These are phyloP conservation scores for Listronotus oregonensis DNA, from an alignment of 1,140 invertebrate genomes.

Conservation along the genomic window DNA sequence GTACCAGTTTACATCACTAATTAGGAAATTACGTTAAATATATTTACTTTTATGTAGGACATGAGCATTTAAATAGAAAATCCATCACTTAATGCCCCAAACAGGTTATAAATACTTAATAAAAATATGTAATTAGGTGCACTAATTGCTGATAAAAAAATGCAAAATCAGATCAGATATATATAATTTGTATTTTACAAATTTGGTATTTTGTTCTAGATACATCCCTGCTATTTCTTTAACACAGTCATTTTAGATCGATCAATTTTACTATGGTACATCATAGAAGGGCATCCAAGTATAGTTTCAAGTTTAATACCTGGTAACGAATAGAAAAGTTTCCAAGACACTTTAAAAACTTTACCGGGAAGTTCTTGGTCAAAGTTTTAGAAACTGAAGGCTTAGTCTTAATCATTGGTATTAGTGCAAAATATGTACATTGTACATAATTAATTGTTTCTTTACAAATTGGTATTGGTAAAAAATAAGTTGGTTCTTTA, in stretches of 20 bases:
- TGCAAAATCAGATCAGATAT: too few relatives aligned
- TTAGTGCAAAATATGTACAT: slow-evolving; percentile 33
- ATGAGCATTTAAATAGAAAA: too few relatives aligned
- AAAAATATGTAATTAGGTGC: too few relatives aligned
- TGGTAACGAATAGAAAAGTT: slow-evolving; percentile 36
- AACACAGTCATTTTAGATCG: slow-evolving; percentile 35
- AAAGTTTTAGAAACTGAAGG: slow-evolving; percentile 22
- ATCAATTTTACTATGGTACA: slow-evolving; percentile 33
- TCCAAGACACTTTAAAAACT: slow-evolving; percentile 37
- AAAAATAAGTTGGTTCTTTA: background rate
- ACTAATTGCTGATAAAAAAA: too few relatives aligned
- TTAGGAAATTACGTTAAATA: too few relatives aligned
- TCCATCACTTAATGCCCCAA: too few relatives aligned
- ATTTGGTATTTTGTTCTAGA: background rate
- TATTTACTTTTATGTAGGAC: too few relatives aligned
- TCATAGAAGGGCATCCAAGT: slow-evolving; percentile 20
- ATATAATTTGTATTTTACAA: too few relatives aligned
- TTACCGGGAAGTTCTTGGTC: slow-evolving; percentile 18
- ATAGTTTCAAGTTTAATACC: slow-evolving; percentile 36
- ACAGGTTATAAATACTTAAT: too few relatives aligned
- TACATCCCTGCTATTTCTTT: slow-evolving; percentile 18
- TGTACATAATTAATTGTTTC: slow-evolving; percentile 32
- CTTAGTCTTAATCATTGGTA: slow-evolving; percentile 25
- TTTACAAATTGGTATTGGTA: background rate
- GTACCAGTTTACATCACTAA: too few relatives aligned